phyloP scores from a whole-genome alignment of 2,113 vertebrate species.

The Panthera uncia region DNA sequence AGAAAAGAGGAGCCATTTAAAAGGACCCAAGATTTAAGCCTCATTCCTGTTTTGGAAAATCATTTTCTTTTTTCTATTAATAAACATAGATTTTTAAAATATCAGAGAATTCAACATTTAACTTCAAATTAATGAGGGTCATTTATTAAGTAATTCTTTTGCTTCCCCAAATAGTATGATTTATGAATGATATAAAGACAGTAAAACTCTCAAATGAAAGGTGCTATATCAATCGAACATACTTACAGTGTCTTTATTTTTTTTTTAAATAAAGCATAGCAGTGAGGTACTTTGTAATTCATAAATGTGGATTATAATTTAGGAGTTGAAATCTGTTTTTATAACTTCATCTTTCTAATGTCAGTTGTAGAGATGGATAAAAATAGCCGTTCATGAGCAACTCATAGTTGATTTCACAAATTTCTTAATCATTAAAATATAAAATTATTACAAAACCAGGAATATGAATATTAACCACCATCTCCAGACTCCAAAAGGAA shows the following conservation, averaged over 20 bases:
- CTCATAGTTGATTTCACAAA: neutral
- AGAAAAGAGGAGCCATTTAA: neutral
- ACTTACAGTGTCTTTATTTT: neutral
- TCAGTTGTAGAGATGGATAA: neutral
- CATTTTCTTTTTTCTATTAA: neutral
- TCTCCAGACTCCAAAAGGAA: neutral
- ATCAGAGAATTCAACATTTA: neutral
- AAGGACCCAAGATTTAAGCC: neutral
- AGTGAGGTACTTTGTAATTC: neutral
- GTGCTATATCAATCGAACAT: neutral
- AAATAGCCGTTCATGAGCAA: neutral
- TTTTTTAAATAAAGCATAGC: neutral
- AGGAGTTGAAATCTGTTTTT: neutral
- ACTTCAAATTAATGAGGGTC: neutral
- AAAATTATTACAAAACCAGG: neutral
- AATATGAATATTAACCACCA: neutral
- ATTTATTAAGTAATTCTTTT: conserved; percentile 4
- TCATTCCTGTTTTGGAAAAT: conserved; percentile 28
- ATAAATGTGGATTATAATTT: neutral
- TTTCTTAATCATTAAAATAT: neutral
- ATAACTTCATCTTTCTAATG: conserved; percentile 45
- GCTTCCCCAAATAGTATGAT: neutral
- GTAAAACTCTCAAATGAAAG: neutral
- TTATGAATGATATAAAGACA: conserved; percentile 1
- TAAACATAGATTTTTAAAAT: neutral